Evolutionary conservation across 2,888 invertebrate species (phyloP), one percentile per base, ranked within the genome.

Genomic region (Papilio protenor): DNA sequence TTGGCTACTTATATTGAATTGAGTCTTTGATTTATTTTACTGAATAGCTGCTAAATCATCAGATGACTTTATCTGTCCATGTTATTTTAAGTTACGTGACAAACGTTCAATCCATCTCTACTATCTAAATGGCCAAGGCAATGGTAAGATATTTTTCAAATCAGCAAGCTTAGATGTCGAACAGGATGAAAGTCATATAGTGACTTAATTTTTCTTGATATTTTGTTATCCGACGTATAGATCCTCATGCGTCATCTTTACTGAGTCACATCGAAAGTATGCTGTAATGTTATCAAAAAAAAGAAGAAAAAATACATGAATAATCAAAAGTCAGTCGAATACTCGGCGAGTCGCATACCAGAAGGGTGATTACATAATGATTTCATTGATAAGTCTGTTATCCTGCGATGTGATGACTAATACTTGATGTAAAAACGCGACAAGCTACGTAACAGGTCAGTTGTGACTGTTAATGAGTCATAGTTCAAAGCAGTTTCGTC

Each of bases 341-440:
- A 76, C 49, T 77, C 73, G 59, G 57, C 52, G 73, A 75, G 33
- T 79, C 76, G 75, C 80, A 79, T 75, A 78, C 77, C 74, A 75
- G 49, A 74, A 73, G 75, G 80, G 79, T 77, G 72, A 83, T 88
- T 87, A 86, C 87, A 85, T 87, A 83, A 84, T 81, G 80, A 83
- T 86, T 88, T 87, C 89, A 90, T 91, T 91, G 90, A 90, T 91
- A 89, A 88, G 82, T 83, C 82, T 84, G 85, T 81, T 86, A 88
- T 87, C 87, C 86, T 86, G 86, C 88, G 85, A 84, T 82, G 80
- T 83, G 90, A 90, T 93, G 94, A 94, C 88, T 93, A 93, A 93
- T 88, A 81, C 83, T 77, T 78, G 82, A 86, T 61, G 89, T 87
- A 91, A 92, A 92, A 77, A 76, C 77, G 77, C 81, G 80, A 82